Conservation (phyloP, 1,140 invertebrate species). For the Brachionus manjavacas region DNA sequence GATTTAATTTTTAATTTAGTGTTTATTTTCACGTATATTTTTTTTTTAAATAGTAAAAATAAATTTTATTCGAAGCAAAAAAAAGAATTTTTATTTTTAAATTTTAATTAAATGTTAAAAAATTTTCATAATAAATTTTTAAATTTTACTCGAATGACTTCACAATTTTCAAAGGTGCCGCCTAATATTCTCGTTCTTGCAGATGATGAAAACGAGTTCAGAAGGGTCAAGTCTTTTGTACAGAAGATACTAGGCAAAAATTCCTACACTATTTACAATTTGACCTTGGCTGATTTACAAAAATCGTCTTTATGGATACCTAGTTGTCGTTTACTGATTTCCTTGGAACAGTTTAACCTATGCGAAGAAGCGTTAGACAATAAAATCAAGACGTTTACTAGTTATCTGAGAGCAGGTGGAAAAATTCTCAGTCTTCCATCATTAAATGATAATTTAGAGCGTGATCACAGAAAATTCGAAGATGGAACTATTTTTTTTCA, state of each 20-base stretch:
- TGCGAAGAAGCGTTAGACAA: neutral
- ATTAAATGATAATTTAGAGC: neutral
- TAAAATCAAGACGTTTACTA: neutral
- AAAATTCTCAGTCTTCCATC: constrained; percentile 26
- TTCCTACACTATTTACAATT: constrained; percentile 16
- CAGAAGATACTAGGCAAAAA: neutral
- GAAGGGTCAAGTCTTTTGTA: neutral
- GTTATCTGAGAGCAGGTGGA: neutral
- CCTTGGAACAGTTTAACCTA: neutral
- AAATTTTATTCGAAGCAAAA: neutral
- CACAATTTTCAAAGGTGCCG: neutral
- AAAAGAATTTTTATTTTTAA: neutral
- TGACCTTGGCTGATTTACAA: neutral
- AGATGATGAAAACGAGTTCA: constrained; percentile 8
- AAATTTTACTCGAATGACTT: neutral
- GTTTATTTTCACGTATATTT: neutral
- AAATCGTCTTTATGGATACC: neutral
- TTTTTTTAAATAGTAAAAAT: neutral
- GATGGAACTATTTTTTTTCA: neutral
- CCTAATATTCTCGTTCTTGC: constrained; percentile 25
- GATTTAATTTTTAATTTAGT: neutral
- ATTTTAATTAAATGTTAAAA: neutral
- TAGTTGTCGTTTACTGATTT: neutral
- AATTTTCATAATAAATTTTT: constrained; percentile 1
- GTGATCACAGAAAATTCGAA: neutral